Base-by-base conservation (phyloP, 2,797 vertebrate species). In the Megalops cyprinoides region DNA sequence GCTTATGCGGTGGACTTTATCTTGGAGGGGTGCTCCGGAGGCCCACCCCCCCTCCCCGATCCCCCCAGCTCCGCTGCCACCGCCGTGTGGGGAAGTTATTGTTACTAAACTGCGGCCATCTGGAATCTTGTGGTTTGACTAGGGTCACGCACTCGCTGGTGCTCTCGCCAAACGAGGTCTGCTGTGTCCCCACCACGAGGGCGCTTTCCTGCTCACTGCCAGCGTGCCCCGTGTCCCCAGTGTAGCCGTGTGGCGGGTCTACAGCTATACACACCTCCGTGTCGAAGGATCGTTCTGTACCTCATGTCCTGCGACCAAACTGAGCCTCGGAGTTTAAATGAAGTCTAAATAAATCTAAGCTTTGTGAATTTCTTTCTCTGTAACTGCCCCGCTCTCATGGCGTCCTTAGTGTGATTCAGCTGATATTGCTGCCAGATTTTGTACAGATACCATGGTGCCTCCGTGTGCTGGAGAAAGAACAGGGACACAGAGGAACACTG, bases 71-170 rank as follows among this genome's bases (percentile, higher is more conserved):
- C 58, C 80, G 51, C 67, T 84, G 79, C 79, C 81, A 74, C 51
- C 23, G 14, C 48, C 85, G 76, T 25, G 62, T 23, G 80, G 81
- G 86, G 75, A 81, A 74, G 46, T 82, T 77, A 56, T 44, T 46
- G 48, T 34, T 18, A 15, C 49, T 34, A 81, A 86, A 84, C 79
- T 62, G 85, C 85, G 87, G 53, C 83, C 79, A 82, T 42, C 1
- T 83, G 85, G 87, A 85, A 84, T 14, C 15, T 39, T 79, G 82
- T 60, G 31, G 82, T 76, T 51, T 74, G 77, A 53, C 69, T 53
- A 88, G 83, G 89, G 78, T 91, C 89, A 87, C 74, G 28, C 77
- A 77, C 81, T 82, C 23, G 3, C 23, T 49, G 39, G 42, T 62
- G 18, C 44, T 39, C n/a, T 34, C 51, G 49, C 74, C 46, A 51